Evolutionary conservation across 2,888 invertebrate genomes (phyloP).

Genomic region (Fragum sueziense): DNA sequence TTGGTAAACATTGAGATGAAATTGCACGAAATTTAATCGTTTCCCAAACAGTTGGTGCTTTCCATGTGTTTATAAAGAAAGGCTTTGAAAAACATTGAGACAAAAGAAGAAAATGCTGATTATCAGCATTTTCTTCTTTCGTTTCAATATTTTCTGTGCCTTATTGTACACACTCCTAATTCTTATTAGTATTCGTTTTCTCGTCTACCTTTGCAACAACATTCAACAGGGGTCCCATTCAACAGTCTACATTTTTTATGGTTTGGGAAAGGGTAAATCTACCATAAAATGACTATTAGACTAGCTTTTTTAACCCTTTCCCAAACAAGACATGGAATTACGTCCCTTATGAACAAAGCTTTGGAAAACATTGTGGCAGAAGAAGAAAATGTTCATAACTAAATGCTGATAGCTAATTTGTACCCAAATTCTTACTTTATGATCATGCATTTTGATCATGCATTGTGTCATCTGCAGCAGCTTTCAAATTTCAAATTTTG

Average conservation of each 20-base stretch:
- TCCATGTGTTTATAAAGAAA: no score
- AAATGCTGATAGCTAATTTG: neutral
- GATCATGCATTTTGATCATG: neutral
- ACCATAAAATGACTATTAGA: neutral
- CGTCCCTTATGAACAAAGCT: neutral
- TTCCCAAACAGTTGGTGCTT: no score
- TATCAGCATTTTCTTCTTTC: no score
- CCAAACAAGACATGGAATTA: no score
- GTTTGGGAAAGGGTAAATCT: neutral
- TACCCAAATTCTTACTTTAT: neutral
- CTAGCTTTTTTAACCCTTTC: neutral
- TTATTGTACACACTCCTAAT: neutral
- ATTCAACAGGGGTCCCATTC: neutral
- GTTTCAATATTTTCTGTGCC: no score
- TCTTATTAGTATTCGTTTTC: neutral
- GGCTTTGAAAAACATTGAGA: no score
- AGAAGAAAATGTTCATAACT: neutral
- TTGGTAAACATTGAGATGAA: no score
- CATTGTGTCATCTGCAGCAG: no score
- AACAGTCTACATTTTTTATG: neutral
- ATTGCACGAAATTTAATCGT: no score
- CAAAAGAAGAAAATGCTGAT: no score
- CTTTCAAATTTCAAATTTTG: neutral
- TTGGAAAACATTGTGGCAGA: neutral
- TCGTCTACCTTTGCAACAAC: neutral